Percentiles rank a stretch among this genome's conserved stretches.
Conservation (phyloP, 2,888 invertebrate genomes). For the Pimpla rufipes region DNA sequence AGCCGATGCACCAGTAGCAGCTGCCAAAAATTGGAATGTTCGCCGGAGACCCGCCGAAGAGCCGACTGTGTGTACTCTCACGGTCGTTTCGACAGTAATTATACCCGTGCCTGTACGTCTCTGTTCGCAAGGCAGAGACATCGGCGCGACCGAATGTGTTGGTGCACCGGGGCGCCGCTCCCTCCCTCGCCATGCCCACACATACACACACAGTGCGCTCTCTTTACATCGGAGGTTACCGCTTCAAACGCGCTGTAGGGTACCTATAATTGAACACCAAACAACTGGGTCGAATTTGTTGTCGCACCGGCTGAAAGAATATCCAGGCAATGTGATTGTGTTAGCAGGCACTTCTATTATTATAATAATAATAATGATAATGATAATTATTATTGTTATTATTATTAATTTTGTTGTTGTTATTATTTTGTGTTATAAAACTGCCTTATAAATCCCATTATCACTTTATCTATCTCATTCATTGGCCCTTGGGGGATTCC, state of each 20-base stretch:
- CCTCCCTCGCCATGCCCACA: neutral
- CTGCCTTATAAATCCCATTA: too few relatives aligned
- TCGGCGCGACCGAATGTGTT: neutral
- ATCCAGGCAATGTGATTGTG: neutral
- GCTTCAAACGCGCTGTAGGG: neutral
- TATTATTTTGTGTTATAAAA: too few relatives aligned
- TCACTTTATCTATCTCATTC: too few relatives aligned
- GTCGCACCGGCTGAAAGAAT: neutral
- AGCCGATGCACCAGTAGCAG: constrained; percentile 45
- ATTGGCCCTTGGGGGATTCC: too few relatives aligned
- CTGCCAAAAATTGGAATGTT: constrained; percentile 61
- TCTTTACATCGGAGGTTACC: constrained; percentile 3
- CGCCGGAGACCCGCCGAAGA: neutral
- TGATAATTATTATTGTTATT: too few relatives aligned
- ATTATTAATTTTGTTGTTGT: too few relatives aligned
- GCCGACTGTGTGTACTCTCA: constrained; percentile 32
- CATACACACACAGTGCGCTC: constrained; percentile 1
- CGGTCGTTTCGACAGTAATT: constrained; percentile 53
- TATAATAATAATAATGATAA: too few relatives aligned
- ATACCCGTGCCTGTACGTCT: constrained; percentile 5
- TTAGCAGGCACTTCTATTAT: too few relatives aligned
- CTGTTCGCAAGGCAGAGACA: constrained; percentile 1
- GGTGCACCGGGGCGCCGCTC: neutral
- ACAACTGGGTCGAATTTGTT: constrained; percentile 16
- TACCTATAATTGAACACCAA: constrained; percentile 30